Conservation (phyloP, 2,113 vertebrate species). For the Chiloscyllium plagiosum region DNA sequence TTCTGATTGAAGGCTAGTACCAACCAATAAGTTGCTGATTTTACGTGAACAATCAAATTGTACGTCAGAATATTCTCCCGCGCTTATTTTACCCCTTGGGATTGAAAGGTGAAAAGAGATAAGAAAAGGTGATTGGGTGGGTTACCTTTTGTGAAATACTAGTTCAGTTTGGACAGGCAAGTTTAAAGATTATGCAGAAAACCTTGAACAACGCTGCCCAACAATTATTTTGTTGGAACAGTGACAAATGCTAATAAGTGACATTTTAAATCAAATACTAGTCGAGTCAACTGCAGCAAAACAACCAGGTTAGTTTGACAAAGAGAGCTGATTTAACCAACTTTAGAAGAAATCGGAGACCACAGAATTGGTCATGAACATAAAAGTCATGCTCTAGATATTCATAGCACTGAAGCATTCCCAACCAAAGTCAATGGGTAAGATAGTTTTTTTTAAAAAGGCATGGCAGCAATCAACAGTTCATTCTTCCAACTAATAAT, state of each 20-base stretch:
- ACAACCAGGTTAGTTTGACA: neutral
- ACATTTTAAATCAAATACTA: neutral
- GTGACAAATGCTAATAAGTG: neutral
- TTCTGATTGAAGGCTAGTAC: neutral
- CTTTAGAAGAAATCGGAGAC: neutral
- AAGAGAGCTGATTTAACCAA: neutral
- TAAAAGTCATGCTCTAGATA: neutral
- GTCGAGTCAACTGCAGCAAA: neutral
- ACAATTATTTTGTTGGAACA: neutral
- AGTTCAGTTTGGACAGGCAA: neutral
- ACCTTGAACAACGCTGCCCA: neutral
- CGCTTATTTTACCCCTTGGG: neutral
- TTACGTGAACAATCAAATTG: neutral
- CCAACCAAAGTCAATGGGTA: neutral
- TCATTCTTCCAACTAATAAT: neutral
- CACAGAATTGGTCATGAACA: neutral
- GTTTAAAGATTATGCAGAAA: neutral
- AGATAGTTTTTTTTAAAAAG: neutral
- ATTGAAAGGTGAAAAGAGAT: neutral
- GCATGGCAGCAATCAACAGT: neutral
- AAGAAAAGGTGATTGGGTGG: neutral
- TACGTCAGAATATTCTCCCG: neutral
- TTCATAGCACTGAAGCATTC: neutral
- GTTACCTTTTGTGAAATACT: neutral
- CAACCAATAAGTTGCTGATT: neutral